Evolutionary conservation across 35 echinoderm and acorn worm genomes (phyloP), one percentile per base, ranked within the genome.

Genomic region (Heliocidaris erythrogramma): DNA sequence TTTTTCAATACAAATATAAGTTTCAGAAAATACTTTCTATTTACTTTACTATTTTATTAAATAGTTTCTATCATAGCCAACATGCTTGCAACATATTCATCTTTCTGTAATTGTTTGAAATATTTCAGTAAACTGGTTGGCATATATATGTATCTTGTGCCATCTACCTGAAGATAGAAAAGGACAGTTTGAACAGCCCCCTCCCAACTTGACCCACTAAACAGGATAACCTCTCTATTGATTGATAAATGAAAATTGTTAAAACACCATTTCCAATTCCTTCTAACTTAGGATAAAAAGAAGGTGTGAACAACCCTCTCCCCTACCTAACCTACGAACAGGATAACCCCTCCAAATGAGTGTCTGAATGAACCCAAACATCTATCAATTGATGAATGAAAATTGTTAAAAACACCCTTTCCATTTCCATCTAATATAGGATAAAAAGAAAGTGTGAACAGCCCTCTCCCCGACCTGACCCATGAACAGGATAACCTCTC

Each of bases 321-420:
- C 35, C 35, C n/a, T 27, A 42, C 35, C 27, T 78, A 21, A 78
- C 65, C 65, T 21, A n/a, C 18, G 1, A 78, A 78, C 65, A 4
- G 14, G 65, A 78, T 78, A 78, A 78, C 65, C 65, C 7, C 21
- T 7, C 4, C 7, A 4, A 78, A 78, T 78, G 65, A 78, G 6
- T 78, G 65, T 78, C 65, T 78, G 65, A 78, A 78, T 78, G 65
- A 27, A 78, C 65, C 65, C 65, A 78, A 21, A 78, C 65, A 78
- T 78, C 21, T 78, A 78, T 78, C 27, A 21, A 78, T 78, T 78
- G 65, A 78, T 78, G 65, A 78, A 78, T 78, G 65, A 78, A 27
- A 42, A 42, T 42, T 42, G 35, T 42, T 3, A 42, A 42, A 42
- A 42, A n/a, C 35, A 42, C 35, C 35, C 0, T 42, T 42, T 42